Conservation (phyloP, 2,797 vertebrate species). For the Amphiprion clarkii region DNA sequence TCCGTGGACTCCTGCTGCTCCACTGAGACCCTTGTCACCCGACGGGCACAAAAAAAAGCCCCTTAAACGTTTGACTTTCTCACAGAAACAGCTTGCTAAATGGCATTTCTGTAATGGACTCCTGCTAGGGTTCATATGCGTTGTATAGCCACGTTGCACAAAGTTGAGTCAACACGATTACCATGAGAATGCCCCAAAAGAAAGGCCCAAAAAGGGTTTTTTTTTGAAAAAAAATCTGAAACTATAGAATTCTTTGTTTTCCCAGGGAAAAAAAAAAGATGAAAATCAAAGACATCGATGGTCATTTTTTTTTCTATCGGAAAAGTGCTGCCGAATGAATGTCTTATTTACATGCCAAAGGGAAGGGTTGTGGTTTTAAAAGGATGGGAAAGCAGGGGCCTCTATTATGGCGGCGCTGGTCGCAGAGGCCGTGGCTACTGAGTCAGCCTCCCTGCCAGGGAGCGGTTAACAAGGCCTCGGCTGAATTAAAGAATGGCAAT, state of each 20-base stretch:
- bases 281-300: constrained; percentile 93
- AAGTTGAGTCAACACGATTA: constrained; percentile 92
- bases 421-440: constrained; percentile 78
- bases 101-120: constrained; percentile 90
- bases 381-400: constrained; percentile 89
- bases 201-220: constrained; percentile 81
- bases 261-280: constrained; percentile 79
- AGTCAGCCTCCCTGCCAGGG: constrained; percentile 89
- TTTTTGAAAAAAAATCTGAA: constrained; percentile 89
- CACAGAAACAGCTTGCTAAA: constrained; percentile 91
- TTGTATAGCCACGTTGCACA: constrained; percentile 87
- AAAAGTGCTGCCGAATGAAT: constrained; percentile 92
- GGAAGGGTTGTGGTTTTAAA: constrained; percentile 84
- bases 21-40: constrained; percentile 77
- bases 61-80: constrained; percentile 90
- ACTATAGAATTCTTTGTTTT: constrained; percentile 94
- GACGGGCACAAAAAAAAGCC: constrained; percentile 81
- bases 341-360: constrained; percentile 97
- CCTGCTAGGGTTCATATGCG: constrained; percentile 90
- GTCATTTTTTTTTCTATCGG: constrained; percentile 90
- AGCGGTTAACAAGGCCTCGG: constrained; percentile 91
- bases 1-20: constrained; percentile 84
- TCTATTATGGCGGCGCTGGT: constrained; percentile 89
- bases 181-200: constrained; percentile 87
- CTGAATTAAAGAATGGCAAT: constrained; percentile 92